Conservation (phyloP, 2,113 vertebrate genomes). For the Probosciger aterrimus region DNA sequence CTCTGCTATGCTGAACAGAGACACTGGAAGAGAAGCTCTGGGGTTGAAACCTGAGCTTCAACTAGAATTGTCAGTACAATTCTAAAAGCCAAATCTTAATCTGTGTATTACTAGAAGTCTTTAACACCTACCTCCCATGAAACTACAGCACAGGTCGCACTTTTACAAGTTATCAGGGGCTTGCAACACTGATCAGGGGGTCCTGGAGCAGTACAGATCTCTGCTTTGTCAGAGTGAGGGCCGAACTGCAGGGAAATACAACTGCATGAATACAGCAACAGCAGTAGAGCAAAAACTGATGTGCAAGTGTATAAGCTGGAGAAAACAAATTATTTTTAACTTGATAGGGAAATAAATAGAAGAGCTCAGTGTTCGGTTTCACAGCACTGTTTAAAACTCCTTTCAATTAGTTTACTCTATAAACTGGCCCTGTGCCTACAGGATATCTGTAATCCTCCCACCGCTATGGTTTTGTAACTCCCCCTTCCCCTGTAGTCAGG, state of each 20-base stretch:
- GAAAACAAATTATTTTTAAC: not conserved
- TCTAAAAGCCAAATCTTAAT: not conserved
- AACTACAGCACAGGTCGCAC: conserved; percentile 69
- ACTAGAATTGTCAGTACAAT: not conserved
- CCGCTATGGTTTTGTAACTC: not conserved
- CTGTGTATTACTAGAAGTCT: not conserved
- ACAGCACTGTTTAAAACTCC: not conserved
- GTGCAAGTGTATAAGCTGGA: not conserved
- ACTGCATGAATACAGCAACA: not conserved
- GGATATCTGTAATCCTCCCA: not conserved
- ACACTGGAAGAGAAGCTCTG: not conserved
- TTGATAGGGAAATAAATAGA: not conserved
- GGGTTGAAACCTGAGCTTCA: not conserved
- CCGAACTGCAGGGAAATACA: conserved; percentile 69
- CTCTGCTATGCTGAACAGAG: not conserved
- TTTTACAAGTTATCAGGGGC: conserved; percentile 72
- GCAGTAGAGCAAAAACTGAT: not conserved
- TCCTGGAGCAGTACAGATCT: conserved; percentile 70
- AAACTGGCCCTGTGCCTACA: not conserved
- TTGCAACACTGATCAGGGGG: conserved; percentile 75
- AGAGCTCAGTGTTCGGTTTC: not conserved
- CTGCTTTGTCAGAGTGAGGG: conserved; percentile 68
- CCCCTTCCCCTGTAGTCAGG: not conserved
- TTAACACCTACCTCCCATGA: conserved; percentile 74
- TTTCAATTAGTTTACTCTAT: not conserved